phyloP scores from a whole-genome alignment of 1,140 invertebrate species.

The Drosophila arawakana region DNA sequence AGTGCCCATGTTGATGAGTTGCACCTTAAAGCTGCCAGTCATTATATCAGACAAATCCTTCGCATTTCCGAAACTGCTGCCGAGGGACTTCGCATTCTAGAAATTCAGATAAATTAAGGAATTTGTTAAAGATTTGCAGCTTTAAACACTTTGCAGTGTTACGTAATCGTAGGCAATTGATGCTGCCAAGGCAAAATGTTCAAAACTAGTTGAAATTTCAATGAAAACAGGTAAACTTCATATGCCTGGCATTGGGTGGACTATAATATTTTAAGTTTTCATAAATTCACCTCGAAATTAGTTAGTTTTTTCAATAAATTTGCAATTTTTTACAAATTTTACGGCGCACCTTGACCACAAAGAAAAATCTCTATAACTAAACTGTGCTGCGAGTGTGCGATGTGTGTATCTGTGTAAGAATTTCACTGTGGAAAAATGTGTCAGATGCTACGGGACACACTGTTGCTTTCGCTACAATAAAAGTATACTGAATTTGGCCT shows the following conservation, averaged over 20 bases:
- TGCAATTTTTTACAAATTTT: slow-evolving; percentile 84
- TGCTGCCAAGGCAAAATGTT: slow-evolving; percentile 23
- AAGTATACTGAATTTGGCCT: neutral
- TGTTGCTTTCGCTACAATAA: neutral
- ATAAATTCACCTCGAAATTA: slow-evolving; percentile 79
- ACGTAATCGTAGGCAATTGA: slow-evolving; percentile 50
- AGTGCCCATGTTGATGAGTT: slow-evolving; percentile 90
- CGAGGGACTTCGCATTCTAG: slow-evolving; percentile 83
- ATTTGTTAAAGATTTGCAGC: neutral
- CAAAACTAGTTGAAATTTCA: slow-evolving; percentile 6
- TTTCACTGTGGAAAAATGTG: slow-evolving; percentile 39
- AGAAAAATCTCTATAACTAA: slow-evolving; percentile 81
- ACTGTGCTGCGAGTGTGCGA: slow-evolving; percentile 47
- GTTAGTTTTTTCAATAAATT: slow-evolving; percentile 84
- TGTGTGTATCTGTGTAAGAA: slow-evolving; percentile 66
- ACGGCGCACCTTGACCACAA: slow-evolving; percentile 68
- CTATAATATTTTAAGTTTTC: neutral
- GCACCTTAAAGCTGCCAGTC: slow-evolving; percentile 86
- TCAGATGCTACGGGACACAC: slow-evolving; percentile 4
- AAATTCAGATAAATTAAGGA: slow-evolving; percentile 22
- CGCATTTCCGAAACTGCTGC: slow-evolving; percentile 83
- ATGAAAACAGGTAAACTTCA: slow-evolving; percentile 35
- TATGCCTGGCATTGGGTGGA: neutral
- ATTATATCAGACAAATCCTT: slow-evolving; percentile 84
- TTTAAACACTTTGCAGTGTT: slow-evolving; percentile 31